Base-by-base conservation (phyloP, 2,888 invertebrate species). In the Drosophila testacea region DNA sequence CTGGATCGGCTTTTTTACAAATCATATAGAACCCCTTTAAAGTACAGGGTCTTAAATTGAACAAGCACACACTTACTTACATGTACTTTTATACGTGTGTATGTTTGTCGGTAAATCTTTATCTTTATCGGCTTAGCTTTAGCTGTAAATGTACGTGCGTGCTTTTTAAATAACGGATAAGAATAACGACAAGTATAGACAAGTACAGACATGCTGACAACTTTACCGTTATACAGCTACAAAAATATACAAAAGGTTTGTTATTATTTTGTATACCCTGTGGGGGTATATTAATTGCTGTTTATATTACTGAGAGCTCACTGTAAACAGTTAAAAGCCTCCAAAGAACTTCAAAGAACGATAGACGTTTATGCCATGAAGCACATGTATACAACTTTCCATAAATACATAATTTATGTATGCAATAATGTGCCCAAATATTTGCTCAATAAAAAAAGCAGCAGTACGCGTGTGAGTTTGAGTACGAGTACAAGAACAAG, bases 111-210 rank as follows among this genome's bases (percentile, higher is more conserved):
- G 62, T 73, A 63, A 82, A 78, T 76, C 73, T 81, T 77, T 79
- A 87, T 84, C 84, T 84, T 81, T 87, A 83, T 87, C 82, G 71
- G 65, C 79, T 81, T 71, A 66, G 64, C 70, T 65, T 66, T 50
- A 46, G 65, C 51, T 65, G 51, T 62, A 60, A 65, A 65, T 64
- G 77, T 59, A 36, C 52, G 54, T 68, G 71, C 56, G 55, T 73
- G 61, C 60, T 65, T 62, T 46, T 39, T 55, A 27, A 47, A 51
- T 3, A 44, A 22, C 36, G 68, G 73, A 68, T 75, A 77, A 75
- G 77, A 54, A 42, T 42, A 50, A 69, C 22, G 46, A 54, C 44
- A 44, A 54, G 36, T 34, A 27, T 9, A 51, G 13, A 44, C 41
- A 59, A 13, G 22, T 27, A 51, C 41, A 52, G 22, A 51, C 34